Evolutionary conservation across 2,888 invertebrate species (phyloP), one percentile per base, ranked within the genome.

Genomic region (Heteromurus nitidus): DNA sequence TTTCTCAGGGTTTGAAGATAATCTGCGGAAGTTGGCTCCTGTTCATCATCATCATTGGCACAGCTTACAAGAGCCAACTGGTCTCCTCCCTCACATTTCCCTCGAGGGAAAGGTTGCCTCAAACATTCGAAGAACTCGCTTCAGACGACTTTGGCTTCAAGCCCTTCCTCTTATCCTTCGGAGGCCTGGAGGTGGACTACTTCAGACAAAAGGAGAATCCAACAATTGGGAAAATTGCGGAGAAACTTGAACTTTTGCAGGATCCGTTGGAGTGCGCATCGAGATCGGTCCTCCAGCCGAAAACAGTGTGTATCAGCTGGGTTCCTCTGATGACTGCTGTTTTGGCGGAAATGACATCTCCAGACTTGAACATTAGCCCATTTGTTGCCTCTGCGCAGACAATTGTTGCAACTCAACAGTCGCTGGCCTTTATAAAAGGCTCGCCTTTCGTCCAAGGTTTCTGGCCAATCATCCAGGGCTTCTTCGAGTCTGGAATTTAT

Each of bases 401-500:
- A 1, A 9, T 69, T n/a, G 24, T 16, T 1, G 26, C 22, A 1
- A 20, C 31, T 5, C 7, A 7, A 1, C 24, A 42, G 22, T 16
- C 22, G 2, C 30, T 55, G 1, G 73, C 26, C 0, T 80, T 73
- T 36, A 22, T 16, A 20, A 72, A 73, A 18, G 22, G 58, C 24
- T 80, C 80, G 0, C 44, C 73, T 11, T 80, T 60, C 11, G 16
- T 30, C 22, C 31, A 55, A 16, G 80, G 80, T 3, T 73, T 80
- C 31, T 7, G 9, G 11, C 72, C 72, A 18, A 73, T 73, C 1
- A 67, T 67, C 9, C 24, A 31, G 16, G 53, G 64, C 2, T 24
- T 73, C 20, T 70, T 9, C 30, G 80, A 72, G 20, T 26, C 80
- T 7, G 80, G 80, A 5, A 72, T 80, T 16, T 73, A 80, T 16